Conservation (phyloP, 2,113 vertebrate genomes). For the Zingel zingel region DNA sequence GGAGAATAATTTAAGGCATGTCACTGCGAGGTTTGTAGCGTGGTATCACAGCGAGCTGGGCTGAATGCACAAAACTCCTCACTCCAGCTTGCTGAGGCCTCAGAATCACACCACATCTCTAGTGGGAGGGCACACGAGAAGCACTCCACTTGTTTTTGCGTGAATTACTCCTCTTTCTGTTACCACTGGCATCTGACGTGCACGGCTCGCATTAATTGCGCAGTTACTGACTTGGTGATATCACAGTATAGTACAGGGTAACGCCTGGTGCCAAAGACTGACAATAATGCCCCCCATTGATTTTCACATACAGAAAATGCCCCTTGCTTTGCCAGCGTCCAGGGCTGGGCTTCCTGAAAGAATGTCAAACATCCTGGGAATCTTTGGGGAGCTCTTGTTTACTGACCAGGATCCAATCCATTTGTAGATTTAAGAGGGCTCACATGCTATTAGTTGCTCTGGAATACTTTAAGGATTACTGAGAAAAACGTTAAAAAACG, state of each 20-base stretch:
- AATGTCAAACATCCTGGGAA: slow-evolving; percentile 81
- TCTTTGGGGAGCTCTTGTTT: slow-evolving; percentile 50
- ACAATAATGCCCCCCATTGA: slow-evolving; percentile 82
- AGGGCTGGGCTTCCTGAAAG: slow-evolving; percentile 64
- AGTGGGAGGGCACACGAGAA: slow-evolving; percentile 8
- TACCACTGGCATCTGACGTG: slow-evolving; percentile 31
- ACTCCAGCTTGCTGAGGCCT: slow-evolving; percentile 7
- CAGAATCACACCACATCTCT: slow-evolving; percentile 40
- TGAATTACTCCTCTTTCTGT: slow-evolving; percentile 18
- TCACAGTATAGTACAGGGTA: slow-evolving; percentile 66
- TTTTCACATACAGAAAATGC: slow-evolving; percentile 41
- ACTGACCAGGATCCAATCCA: slow-evolving; percentile 26
- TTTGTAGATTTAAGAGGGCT: slow-evolving; percentile 29
- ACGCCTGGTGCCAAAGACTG: slow-evolving; percentile 73
- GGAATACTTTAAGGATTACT: slow-evolving; percentile 24
- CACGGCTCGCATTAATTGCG: slow-evolving; percentile 49
- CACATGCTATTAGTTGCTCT: slow-evolving; percentile 4
- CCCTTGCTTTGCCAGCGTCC: slow-evolving; percentile 49
- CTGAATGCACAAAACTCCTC: slow-evolving; percentile 14
- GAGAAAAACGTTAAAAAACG: slow-evolving; percentile 3
- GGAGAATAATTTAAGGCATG: slow-evolving; percentile 14
- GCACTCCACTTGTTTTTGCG: background rate
- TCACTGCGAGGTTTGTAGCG: background rate
- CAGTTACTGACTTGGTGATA: slow-evolving; percentile 38
- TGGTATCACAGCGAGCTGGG: slow-evolving; percentile 1